These are phyloP conservation scores for Diuraphis noxia DNA, from an alignment of 1,140 invertebrate species.

Conservation along the genomic window DNA sequence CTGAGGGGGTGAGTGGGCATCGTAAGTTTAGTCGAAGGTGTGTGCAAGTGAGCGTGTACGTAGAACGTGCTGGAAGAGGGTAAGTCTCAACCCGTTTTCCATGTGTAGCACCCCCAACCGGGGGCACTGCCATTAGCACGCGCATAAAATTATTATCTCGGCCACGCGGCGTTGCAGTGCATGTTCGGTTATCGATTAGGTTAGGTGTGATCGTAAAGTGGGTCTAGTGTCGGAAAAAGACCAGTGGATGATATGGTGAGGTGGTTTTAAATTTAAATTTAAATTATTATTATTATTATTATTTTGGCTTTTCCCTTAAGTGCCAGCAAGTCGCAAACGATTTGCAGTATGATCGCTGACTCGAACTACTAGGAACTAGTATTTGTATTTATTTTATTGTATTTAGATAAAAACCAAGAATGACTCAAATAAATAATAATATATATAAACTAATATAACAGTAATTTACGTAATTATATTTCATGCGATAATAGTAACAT, in stretches of 20 bases:
- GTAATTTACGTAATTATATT: no score
- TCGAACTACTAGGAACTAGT: no score
- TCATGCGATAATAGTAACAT: no score
- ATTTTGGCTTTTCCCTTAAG: not conserved
- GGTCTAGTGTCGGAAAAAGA: no score
- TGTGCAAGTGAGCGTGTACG: not conserved
- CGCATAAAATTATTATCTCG: slow-evolving; percentile 26
- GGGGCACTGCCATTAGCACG: not conserved
- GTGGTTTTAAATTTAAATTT: not conserved
- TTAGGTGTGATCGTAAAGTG: not conserved
- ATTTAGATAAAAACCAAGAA: no score
- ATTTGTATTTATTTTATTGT: no score
- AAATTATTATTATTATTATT: not conserved
- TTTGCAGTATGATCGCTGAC: not conserved
- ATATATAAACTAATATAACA: no score
- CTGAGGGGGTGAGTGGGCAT: not conserved
- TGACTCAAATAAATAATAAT: no score
- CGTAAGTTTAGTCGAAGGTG: not conserved
- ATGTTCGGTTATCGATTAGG: slow-evolving; percentile 38
- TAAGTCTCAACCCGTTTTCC: slow-evolving; percentile 30
- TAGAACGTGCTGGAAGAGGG: not conserved
- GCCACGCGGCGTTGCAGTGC: not conserved
- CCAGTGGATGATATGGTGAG: not conserved
- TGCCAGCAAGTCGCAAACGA: not conserved
- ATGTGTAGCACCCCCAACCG: no score